phyloP scores from a whole-genome alignment of 2,113 vertebrate genomes.

The Engraulis encrasicolus region DNA sequence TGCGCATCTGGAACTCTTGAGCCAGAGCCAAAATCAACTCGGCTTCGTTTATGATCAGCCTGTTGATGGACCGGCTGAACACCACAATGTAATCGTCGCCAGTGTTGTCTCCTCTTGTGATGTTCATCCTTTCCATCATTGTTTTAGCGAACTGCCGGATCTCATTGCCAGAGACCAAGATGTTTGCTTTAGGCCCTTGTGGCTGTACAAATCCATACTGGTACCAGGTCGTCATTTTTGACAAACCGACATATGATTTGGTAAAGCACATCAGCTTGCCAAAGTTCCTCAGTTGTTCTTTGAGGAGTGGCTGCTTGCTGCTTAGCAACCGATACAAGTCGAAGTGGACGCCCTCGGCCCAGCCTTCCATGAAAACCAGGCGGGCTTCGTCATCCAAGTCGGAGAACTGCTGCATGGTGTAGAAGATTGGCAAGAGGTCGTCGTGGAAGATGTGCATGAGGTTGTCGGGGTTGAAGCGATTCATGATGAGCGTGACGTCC shows the following conservation, averaged over 20 bases:
- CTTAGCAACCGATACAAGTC: constrained; percentile 93
- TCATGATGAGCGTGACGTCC: constrained; percentile 89
- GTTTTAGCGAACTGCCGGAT: constrained; percentile 88
- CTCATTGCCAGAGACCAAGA: constrained; percentile 92
- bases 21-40: constrained; percentile 91
- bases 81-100: constrained; percentile 85
- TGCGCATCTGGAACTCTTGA: constrained; percentile 95
- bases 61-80: constrained; percentile 89
- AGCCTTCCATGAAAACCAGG: constrained; percentile 97
- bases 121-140: constrained; percentile 84
- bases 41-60: constrained; percentile 93
- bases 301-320: constrained; percentile 90
- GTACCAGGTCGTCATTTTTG: constrained; percentile 98
- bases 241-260: constrained; percentile 91
- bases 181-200: constrained; percentile 95
- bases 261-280: constrained; percentile 96
- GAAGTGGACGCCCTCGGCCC: constrained; percentile 90
- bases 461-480: constrained; percentile 97
- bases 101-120: constrained; percentile 68
- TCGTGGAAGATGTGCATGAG: constrained; percentile 98
- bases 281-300: constrained; percentile 87
- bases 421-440: constrained; percentile 92
- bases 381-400: constrained; percentile 86
- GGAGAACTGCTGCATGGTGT: constrained; percentile 92
- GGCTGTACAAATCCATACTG: constrained; percentile 97